Evolutionary conservation across 1,140 invertebrate genomes (phyloP).

Genomic region (Tetramorium simillimum): DNA sequence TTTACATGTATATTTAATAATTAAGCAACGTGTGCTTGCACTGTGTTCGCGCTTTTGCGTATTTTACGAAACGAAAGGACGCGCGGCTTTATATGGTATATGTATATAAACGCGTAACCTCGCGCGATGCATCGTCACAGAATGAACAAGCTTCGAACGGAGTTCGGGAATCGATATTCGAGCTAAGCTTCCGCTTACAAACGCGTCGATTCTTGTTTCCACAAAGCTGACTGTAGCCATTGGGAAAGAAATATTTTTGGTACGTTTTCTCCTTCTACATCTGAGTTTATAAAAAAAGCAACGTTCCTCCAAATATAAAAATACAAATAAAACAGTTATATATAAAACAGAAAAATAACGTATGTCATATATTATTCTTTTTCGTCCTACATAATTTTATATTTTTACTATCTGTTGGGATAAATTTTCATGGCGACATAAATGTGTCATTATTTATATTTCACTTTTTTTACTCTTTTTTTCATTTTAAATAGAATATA

Average conservation of each 20-base stretch:
- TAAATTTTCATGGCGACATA: neutral
- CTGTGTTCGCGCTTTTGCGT: neutral
- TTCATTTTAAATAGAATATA: neutral
- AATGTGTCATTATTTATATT: neutral
- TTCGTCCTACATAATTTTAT: neutral
- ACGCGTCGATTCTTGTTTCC: constrained; percentile 24
- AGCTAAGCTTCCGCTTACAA: constrained; percentile 46
- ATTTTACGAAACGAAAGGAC: constrained; percentile 14
- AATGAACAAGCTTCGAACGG: constrained; percentile 29
- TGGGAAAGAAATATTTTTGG: constrained; percentile 32
- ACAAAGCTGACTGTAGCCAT: constrained; percentile 15
- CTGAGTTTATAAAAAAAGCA: neutral
- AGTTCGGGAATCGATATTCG: constrained; percentile 42
- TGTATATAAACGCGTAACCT: constrained; percentile 18
- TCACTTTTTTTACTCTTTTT: neutral
- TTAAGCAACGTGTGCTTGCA: neutral
- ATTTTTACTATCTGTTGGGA: neutral
- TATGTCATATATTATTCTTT: neutral
- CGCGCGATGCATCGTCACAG: neutral
- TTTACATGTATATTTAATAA: neutral
- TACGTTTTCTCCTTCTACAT: neutral
- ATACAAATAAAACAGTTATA: neutral
- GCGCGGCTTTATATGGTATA: neutral
- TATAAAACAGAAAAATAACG: neutral
- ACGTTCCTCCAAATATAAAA: neutral